These are phyloP conservation scores for Drosophila melanica DNA, from an alignment of 1,140 invertebrate species.

Conservation along the genomic window DNA sequence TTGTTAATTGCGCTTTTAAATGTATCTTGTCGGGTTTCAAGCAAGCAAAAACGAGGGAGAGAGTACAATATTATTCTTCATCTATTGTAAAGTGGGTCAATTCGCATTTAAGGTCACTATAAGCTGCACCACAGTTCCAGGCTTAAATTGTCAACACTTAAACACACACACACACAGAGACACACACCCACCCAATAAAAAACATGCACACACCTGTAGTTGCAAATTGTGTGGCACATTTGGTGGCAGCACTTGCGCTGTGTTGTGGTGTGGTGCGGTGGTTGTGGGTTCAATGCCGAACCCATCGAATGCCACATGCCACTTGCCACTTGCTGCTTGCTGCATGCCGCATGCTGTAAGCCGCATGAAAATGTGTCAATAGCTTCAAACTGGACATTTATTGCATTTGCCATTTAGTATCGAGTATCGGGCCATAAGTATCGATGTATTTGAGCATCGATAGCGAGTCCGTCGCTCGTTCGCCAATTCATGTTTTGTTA, in stretches of 20 bases:
- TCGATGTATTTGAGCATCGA: slow-evolving; percentile 30
- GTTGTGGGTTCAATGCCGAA: slow-evolving; percentile 44
- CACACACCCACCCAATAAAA: slow-evolving; percentile 9
- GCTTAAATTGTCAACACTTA: slow-evolving; percentile 17
- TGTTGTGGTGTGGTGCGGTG: neutral
- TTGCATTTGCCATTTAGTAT: slow-evolving; percentile 63
- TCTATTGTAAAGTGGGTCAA: slow-evolving; percentile 22
- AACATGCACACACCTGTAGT: slow-evolving; percentile 36
- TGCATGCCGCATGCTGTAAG: slow-evolving; percentile 1
- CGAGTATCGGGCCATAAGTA: slow-evolving; percentile 36
- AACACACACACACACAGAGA: neutral
- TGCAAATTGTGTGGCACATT: slow-evolving; percentile 37
- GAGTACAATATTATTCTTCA: neutral
- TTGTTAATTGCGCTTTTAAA: too few relatives aligned
- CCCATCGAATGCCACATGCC: slow-evolving; percentile 20
- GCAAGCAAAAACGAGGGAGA: neutral
- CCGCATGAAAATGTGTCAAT: slow-evolving; percentile 77
- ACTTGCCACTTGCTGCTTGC: slow-evolving; percentile 21
- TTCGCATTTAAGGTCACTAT: slow-evolving; percentile 21
- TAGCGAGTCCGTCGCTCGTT: slow-evolving; percentile 26
- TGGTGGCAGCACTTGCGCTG: slow-evolving; percentile 10
- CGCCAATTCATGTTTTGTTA: slow-evolving; percentile 29
- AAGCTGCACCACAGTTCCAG: slow-evolving; percentile 12
- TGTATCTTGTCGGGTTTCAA: too few relatives aligned
- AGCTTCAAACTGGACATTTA: slow-evolving; percentile 77